Percentiles rank a stretch among this genome's conserved stretches.
phyloP scores from a whole-genome alignment of 1,140 invertebrate genomes.

The Anastrepha ludens region DNA sequence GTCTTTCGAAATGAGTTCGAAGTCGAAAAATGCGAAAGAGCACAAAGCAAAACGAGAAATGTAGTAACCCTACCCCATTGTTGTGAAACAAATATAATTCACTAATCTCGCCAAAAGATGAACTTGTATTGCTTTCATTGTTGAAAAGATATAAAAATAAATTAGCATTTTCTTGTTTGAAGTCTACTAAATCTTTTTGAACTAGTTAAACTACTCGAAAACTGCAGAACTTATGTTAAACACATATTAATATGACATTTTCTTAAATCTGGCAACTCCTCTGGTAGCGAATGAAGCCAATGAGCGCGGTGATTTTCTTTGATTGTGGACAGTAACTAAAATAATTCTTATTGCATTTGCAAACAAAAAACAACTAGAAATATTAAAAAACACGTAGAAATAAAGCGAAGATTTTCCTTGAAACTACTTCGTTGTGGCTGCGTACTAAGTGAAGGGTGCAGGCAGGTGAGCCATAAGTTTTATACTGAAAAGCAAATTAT shows the following conservation, averaged over 20 bases:
- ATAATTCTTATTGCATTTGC: neutral
- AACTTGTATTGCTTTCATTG: no score
- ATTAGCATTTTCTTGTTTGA: neutral
- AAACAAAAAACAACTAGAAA: neutral
- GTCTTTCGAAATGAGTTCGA: neutral
- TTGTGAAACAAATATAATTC: neutral
- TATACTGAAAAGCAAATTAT: neutral
- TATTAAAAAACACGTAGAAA: neutral
- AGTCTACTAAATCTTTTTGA: no score
- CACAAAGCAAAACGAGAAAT: neutral
- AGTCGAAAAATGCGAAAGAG: conserved; percentile 25
- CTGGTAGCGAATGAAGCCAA: conserved; percentile 39
- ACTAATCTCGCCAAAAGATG: no score
- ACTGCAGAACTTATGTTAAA: no score
- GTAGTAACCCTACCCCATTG: neutral
- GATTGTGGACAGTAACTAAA: neutral
- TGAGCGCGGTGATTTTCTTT: conserved; percentile 44
- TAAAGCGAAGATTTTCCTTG: no score
- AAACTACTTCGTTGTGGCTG: neutral
- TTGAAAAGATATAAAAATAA: neutral
- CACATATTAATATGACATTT: neutral
- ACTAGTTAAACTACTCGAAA: no score
- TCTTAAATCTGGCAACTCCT: neutral
- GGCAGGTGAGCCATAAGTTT: neutral
- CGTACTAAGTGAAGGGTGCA: neutral